Base-by-base conservation (phyloP, 1,140 invertebrate genomes). In the Steinernema khuongi region DNA sequence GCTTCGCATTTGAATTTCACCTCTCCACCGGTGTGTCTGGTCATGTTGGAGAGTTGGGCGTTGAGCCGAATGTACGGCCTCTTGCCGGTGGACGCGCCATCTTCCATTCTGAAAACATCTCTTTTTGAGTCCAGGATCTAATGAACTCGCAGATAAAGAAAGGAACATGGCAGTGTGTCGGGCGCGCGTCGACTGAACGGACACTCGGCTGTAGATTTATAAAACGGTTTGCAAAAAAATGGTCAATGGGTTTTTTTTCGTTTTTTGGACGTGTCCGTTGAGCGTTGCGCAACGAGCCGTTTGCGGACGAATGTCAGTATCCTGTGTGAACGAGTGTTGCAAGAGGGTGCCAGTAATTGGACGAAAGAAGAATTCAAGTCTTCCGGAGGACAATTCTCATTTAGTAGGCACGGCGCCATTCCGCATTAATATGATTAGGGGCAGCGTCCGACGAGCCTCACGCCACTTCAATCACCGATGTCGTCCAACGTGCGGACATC, bases 81-180 rank as follows among this genome's bases (percentile, higher is more conserved):
- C 60, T 81, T 76, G 29, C 75, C 75, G 31, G 77, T 73, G 31
- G 75, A 74, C 1, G 74, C 72, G 31, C 69, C 77, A 67, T 83
- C 82, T 43, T 79, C 82, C 83, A 84, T 84, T 72, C 83, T 84
- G 76, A 76, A 84, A 79, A 22, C n/a, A n/a, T n/a, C n/a, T n/a
- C n/a, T 0, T 60, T 17, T 60, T 43, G 30, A 44, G 7, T 1
- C 30, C 2, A 72, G 30, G 36, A n/a, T 26, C 30, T 7, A 14
- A 67, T 26, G 68, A 73, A 29, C 22, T 4, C 17, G 28, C 1
- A 30, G 28, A 22, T 31, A 14, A 30, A 73, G 18, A 28, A 67
- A 1, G 1, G 31, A 68, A 22, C 19, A 17, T 19, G n/a, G 14
- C 1, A 1, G 22, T 72, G n/a, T n/a, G n/a, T n/a, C n/a, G n/a